These are phyloP conservation scores for Ambastaia sidthimunki DNA, from an alignment of 2,797 vertebrate species.

Conservation along the genomic window DNA sequence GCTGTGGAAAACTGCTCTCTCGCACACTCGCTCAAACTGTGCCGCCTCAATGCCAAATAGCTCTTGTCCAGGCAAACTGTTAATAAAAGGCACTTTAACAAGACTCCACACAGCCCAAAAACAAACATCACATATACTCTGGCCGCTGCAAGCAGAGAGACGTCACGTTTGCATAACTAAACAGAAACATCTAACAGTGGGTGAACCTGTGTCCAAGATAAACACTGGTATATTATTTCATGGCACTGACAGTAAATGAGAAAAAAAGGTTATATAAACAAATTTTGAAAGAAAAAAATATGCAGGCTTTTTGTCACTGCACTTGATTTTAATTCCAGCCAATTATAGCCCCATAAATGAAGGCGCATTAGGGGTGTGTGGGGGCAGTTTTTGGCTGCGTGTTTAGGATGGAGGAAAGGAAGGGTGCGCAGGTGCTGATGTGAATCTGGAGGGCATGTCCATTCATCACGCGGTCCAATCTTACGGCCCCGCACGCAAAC, in stretches of 20 bases:
- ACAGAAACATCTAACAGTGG: constrained; percentile 45
- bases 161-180: constrained; percentile 52
- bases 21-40: constrained; percentile 28
- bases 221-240: constrained; percentile 37
- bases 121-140: constrained; percentile 59
- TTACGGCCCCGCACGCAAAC: constrained; percentile 77
- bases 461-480: constrained; percentile 83
- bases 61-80: constrained; percentile 57
- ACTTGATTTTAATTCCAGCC: constrained; percentile 60
- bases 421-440: constrained; percentile 75
- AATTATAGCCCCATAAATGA: constrained; percentile 60
- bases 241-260: constrained; percentile 50
- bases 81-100: constrained; percentile 63
- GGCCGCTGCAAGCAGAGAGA: constrained; percentile 51
- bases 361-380: constrained; percentile 50
- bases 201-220: constrained; percentile 45
- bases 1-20: constrained; percentile 38
- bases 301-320: constrained; percentile 35
- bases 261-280: constrained; percentile 53
- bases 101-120: constrained; percentile 58
- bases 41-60: constrained; percentile 39
- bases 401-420: constrained; percentile 58
- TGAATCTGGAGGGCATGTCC: constrained; percentile 79
- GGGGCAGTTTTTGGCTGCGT: constrained; percentile 44
- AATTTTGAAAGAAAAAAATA: constrained; percentile 28